A percentile compares a stretch with the other conserved stretches of the same genome.
Conservation (phyloP, 2,888 invertebrate species). For the Nebria brevicollis region DNA sequence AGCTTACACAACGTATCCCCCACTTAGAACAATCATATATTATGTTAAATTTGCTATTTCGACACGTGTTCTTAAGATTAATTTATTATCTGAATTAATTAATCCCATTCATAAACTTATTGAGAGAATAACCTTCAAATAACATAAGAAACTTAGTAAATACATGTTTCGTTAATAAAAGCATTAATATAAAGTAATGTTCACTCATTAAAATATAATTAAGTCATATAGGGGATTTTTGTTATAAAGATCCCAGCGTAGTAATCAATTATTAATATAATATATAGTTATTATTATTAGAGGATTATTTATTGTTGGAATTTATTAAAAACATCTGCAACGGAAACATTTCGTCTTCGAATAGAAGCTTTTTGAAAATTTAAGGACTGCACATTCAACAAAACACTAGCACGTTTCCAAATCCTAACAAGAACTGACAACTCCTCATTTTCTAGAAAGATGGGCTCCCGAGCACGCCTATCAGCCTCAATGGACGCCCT, state of each 20-base stretch:
- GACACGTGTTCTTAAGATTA: not conserved
- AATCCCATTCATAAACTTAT: not conserved
- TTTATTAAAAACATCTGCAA: no score
- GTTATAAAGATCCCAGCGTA: not conserved
- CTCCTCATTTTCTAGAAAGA: slow-evolving; percentile 10
- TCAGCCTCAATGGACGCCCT: slow-evolving; percentile 45
- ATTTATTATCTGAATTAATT: not conserved
- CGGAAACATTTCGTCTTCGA: no score
- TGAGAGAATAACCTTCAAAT: not conserved
- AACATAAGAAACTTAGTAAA: not conserved
- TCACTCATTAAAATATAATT: not conserved
- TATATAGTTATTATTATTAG: no score
- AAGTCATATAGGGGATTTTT: not conserved
- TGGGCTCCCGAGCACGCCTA: slow-evolving; percentile 4
- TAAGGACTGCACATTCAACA: not conserved
- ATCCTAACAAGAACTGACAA: not conserved
- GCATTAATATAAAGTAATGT: not conserved
- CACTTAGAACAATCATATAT: not conserved
- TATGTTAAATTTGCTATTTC: not conserved
- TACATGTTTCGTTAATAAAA: not conserved
- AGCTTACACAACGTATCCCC: no score
- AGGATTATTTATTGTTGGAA: no score
- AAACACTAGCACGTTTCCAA: not conserved
- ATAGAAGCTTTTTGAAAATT: not conserved
- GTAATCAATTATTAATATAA: not conserved